Evolutionary conservation across 2,113 vertebrate species (phyloP).

Genomic region (Malurus cyaneus): DNA sequence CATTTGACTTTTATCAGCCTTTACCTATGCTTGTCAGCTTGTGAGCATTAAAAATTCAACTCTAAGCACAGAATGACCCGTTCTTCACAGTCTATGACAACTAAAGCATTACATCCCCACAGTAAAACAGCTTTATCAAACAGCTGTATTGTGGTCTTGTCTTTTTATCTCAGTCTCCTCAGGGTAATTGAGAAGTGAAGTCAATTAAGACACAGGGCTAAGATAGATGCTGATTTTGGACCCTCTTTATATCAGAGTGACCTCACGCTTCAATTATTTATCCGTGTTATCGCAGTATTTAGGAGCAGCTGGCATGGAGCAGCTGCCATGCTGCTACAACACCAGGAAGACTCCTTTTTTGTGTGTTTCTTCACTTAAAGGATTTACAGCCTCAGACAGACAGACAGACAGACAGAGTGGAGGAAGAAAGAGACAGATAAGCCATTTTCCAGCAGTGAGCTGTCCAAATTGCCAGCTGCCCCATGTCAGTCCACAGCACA

Average conservation of each 20-base stretch:
- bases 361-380: background rate
- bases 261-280: background rate
- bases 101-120: background rate
- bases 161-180: background rate
- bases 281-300: background rate
- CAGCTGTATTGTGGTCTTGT: background rate
- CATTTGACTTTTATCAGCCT: background rate
- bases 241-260: background rate
- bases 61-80: background rate
- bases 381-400: slow-evolving; percentile 14
- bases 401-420: background rate
- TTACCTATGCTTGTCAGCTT: background rate
- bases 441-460: background rate
- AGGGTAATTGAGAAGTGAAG: background rate
- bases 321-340: background rate
- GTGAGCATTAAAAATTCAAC: background rate
- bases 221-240: slow-evolving; percentile 3
- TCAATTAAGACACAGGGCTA: background rate
- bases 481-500: background rate
- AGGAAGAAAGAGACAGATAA: background rate
- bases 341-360: background rate
- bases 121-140: background rate
- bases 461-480: slow-evolving; percentile 8
- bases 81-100: background rate
- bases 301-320: slow-evolving; percentile 5